Base-by-base conservation (phyloP, 2,113 vertebrate genomes). In the Gymnorhina tibicen region DNA sequence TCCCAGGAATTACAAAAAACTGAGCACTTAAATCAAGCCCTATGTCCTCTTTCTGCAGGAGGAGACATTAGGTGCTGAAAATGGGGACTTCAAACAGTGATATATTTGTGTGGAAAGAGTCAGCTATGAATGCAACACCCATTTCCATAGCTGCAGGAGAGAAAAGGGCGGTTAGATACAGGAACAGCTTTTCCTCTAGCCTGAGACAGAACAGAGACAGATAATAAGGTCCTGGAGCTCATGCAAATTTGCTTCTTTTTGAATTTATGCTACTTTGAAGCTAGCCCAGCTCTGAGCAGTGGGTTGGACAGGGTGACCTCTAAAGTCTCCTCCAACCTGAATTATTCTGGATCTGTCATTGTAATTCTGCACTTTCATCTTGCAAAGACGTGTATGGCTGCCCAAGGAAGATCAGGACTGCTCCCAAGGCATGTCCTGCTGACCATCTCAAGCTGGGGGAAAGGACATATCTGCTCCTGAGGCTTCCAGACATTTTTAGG, bases 161-260 rank as follows among this genome's bases (percentile, higher is more conserved):
- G 82, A 69, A 87, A 78, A 76, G 67, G 35, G 46, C 41, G 28
- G 8, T 35, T 83, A 37, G 70, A 24, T 33, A 17, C 0, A 58
- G 49, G 75, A 91, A 60, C 68, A 64, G 32, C 30, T 95, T 82
- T 78, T 82, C 52, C 44, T 67, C 10, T 11, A 81, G 73, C 72
- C 81, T 87, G 66, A 42, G 26, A 68, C 16, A 28, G 56, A 79
- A 60, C 37, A 73, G 49, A 75, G 27, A 18, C 63, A 53, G 70
- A 76, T 69, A 91, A 87, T 63, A 87, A 94, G 56, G 60, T 93
- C 89, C 52, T 81, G 81, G 60, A 95, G 39, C 49, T 92, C 83
- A 83, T 70, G 79, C 28, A 92, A 85, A 94, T 94, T 62, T 91
- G 3, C 46, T 88, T 83, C 72, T 74, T 90, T 94, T 83, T 80